Conservation (phyloP, 2,888 invertebrate genomes). For the Sminthurides aquaticus region DNA sequence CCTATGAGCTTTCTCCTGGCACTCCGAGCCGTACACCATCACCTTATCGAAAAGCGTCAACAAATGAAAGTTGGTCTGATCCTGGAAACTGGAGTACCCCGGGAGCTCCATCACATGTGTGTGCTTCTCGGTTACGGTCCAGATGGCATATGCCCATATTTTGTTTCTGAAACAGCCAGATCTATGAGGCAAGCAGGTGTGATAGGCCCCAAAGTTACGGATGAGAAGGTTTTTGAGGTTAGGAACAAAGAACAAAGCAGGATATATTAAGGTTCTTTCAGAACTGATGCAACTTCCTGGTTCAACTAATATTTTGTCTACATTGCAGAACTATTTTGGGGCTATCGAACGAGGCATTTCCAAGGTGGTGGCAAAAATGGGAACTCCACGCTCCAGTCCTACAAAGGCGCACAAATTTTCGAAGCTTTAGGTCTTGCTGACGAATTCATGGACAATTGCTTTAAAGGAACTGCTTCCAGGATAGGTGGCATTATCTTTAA, state of each 20-base stretch:
- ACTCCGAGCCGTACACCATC: slow-evolving; percentile 89
- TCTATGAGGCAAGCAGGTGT: slow-evolving; percentile 78
- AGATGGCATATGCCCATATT: slow-evolving; percentile 94
- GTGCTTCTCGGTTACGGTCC: slow-evolving; percentile 93
- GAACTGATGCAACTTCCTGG: not conserved
- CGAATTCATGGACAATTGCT: slow-evolving; percentile 90
- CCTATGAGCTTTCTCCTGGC: slow-evolving; percentile 76
- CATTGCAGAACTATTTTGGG: slow-evolving; percentile 65
- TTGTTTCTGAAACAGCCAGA: slow-evolving; percentile 87
- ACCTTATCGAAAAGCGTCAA: slow-evolving; percentile 85
- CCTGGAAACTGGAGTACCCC: slow-evolving; percentile 91
- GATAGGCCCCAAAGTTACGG: slow-evolving; percentile 65
- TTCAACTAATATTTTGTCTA: slow-evolving; percentile 8
- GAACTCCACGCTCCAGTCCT: slow-evolving; percentile 94
- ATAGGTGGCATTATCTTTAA: slow-evolving; percentile 87
- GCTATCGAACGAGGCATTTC: slow-evolving; percentile 85
- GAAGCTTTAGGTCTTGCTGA: slow-evolving; percentile 92
- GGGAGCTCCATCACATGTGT: slow-evolving; percentile 59
- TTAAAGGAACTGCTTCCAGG: slow-evolving; percentile 66
- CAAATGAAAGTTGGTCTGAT: slow-evolving; percentile 94
- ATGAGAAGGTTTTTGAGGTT: slow-evolving; percentile 71
- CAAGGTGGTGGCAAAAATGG: slow-evolving; percentile 99
- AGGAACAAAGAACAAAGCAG: slow-evolving; percentile 27
- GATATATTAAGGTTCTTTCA: slow-evolving; percentile 16
- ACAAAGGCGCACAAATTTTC: slow-evolving; percentile 98